phyloP scores from a whole-genome alignment of 2,797 vertebrate species.

The Amniataba percoides region DNA sequence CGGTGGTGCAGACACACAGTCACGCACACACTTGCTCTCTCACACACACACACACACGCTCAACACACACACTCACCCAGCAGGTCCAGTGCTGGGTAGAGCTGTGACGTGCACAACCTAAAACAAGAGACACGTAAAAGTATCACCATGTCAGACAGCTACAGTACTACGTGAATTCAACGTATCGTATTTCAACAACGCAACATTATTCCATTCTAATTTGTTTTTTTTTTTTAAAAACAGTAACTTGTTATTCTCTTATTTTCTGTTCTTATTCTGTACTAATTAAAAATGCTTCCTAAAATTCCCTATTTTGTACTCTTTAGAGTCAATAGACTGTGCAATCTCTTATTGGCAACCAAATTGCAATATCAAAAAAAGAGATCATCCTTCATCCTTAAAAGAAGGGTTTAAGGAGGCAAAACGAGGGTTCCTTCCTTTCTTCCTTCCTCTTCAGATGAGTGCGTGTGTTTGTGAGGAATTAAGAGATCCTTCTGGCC shows the following conservation, averaged over 20 bases:
- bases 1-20: slow-evolving; percentile 85
- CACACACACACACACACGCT: slow-evolving; percentile 81
- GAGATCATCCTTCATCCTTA: slow-evolving; percentile 86
- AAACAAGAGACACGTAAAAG: slow-evolving; percentile 88
- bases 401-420: slow-evolving; percentile 83
- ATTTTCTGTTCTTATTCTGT: slow-evolving; percentile 75
- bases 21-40: slow-evolving; percentile 79
- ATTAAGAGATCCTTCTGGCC: slow-evolving; percentile 94
- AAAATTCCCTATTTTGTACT: slow-evolving; percentile 86
- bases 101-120: slow-evolving; percentile 92
- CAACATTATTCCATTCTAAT: slow-evolving; percentile 86
- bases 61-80: slow-evolving; percentile 85
- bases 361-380: slow-evolving; percentile 92
- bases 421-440: slow-evolving; percentile 77
- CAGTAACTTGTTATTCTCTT: slow-evolving; percentile 89
- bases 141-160: slow-evolving; percentile 92
- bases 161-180: slow-evolving; percentile 90
- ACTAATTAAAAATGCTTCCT: slow-evolving; percentile 84
- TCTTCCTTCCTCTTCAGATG: slow-evolving; percentile 92
- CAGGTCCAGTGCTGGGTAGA: slow-evolving; percentile 88
- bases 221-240: slow-evolving; percentile 85
- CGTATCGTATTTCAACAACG: slow-evolving; percentile 88
- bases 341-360: slow-evolving; percentile 99
- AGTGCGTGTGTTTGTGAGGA: slow-evolving; percentile 87
- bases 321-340: slow-evolving; percentile 99